phyloP scores from a whole-genome alignment of 1,140 invertebrate genomes.

The Bombus ignitus region DNA sequence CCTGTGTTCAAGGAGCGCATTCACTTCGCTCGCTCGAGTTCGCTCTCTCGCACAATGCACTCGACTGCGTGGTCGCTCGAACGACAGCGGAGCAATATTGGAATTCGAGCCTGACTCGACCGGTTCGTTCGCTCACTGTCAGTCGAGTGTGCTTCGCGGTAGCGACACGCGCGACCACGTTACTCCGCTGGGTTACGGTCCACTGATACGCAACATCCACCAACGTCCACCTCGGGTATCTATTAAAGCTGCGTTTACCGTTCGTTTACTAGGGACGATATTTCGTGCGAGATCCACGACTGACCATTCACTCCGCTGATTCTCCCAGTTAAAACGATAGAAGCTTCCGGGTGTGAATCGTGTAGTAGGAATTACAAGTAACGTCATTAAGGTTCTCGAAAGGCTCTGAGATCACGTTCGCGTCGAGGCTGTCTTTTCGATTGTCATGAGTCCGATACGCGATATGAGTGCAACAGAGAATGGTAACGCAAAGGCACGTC shows the following conservation, averaged over 20 bases:
- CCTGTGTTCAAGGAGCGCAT: not conserved
- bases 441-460: not conserved
- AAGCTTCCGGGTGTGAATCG: conserved; percentile 14
- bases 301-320: not conserved
- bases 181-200: conserved; percentile 41
- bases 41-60: conserved; percentile 5
- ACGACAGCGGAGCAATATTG: conserved; percentile 44
- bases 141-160: conserved; percentile 50
- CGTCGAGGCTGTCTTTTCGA: not conserved
- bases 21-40: not conserved
- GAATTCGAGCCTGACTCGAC: conserved; percentile 49
- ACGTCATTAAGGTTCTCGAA: not conserved
- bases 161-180: conserved; percentile 49
- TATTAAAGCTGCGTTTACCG: conserved; percentile 39
- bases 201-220: conserved; percentile 37
- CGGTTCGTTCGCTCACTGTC: conserved; percentile 49
- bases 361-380: not conserved
- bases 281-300: not conserved
- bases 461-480: not conserved
- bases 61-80: conserved; percentile 30
- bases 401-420: not conserved
- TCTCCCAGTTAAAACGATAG: not conserved
- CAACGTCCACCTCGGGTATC: conserved; percentile 24
- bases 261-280: conserved; percentile 1
- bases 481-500: not conserved